Percentiles rank a stretch among this genome's conserved stretches.
Evolutionary conservation across 2,797 vertebrate species (phyloP).

Genomic region (Choloepus didactylus): DNA sequence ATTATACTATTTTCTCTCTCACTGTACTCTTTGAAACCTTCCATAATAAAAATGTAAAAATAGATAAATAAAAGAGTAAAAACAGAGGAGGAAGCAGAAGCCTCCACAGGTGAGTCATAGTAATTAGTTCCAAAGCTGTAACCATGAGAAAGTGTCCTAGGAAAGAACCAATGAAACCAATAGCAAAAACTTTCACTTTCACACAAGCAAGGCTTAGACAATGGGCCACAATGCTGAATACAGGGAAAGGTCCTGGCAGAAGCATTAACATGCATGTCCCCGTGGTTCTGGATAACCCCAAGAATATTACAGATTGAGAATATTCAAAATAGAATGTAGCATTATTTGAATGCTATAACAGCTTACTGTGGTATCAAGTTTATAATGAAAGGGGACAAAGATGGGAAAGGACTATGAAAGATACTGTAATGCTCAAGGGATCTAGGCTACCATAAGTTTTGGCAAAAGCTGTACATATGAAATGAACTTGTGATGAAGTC

Average conservation of each 20-base stretch:
- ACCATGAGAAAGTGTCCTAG: background rate
- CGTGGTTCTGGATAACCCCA: background rate
- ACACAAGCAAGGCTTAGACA: slow-evolving; percentile 7
- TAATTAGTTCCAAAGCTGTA: slow-evolving; percentile 33
- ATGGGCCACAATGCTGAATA: background rate
- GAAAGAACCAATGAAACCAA: slow-evolving; percentile 27
- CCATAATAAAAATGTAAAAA: slow-evolving; percentile 24
- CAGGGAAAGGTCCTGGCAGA: background rate
- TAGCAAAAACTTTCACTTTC: background rate
- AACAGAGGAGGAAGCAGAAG: background rate
- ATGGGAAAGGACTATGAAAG: background rate
- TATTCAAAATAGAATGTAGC: background rate
- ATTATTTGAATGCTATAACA: background rate
- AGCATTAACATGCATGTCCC: background rate
- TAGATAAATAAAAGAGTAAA: slow-evolving; percentile 38
- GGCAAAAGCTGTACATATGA: background rate
- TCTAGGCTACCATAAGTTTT: background rate
- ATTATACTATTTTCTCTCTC: background rate
- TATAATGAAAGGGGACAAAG: background rate
- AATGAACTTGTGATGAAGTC: slow-evolving; percentile 38
- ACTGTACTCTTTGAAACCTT: background rate
- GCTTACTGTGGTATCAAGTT: background rate
- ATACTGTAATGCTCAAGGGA: background rate
- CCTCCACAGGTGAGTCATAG: background rate
- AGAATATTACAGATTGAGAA: background rate